Percentiles rank a stretch among this genome's conserved stretches.
Conservation (phyloP, 2,888 invertebrate species). For the Crocallis elinguaria region DNA sequence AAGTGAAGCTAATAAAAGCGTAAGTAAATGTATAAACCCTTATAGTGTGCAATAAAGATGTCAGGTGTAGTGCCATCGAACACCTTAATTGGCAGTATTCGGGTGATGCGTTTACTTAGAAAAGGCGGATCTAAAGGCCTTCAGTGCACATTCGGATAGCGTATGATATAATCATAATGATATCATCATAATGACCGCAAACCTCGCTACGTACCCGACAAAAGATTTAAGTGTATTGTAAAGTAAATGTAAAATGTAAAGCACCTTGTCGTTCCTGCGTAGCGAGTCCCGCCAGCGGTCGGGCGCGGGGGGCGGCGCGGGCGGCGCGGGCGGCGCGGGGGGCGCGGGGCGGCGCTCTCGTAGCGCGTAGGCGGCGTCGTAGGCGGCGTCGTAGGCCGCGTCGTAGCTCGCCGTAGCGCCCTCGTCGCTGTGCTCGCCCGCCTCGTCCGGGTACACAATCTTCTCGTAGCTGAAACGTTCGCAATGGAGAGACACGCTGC, state of each 20-base stretch:
- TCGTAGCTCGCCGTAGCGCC: slow-evolving; percentile 28
- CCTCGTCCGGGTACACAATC: slow-evolving; percentile 60
- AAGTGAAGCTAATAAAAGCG: too few species aligned
- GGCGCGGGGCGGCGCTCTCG: slow-evolving; percentile 36
- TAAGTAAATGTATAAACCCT: too few species aligned
- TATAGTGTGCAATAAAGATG: too few species aligned
- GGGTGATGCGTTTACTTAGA: too few species aligned
- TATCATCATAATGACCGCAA: too few species aligned
- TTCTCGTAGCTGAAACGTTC: slow-evolving; percentile 61
- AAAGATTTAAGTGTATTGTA: background rate
- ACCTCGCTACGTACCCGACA: background rate
- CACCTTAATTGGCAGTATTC: too few species aligned
- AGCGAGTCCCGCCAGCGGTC: slow-evolving; percentile 45
- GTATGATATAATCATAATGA: too few species aligned
- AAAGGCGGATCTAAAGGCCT: too few species aligned
- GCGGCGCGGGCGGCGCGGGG: slow-evolving; percentile 9
- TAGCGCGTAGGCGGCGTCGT: too few species aligned
- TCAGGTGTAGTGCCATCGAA: too few species aligned
- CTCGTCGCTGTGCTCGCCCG: slow-evolving; percentile 8
- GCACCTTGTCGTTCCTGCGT: slow-evolving; percentile 34
- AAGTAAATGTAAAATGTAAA: background rate
- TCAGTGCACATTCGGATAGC: too few species aligned
- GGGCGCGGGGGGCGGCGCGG: slow-evolving; percentile 34
- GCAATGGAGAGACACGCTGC: background rate
- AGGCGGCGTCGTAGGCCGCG: slow-evolving; percentile 23